Conservation (phyloP, 2,888 invertebrate species). For the Leptinotarsa peninsularis region DNA sequence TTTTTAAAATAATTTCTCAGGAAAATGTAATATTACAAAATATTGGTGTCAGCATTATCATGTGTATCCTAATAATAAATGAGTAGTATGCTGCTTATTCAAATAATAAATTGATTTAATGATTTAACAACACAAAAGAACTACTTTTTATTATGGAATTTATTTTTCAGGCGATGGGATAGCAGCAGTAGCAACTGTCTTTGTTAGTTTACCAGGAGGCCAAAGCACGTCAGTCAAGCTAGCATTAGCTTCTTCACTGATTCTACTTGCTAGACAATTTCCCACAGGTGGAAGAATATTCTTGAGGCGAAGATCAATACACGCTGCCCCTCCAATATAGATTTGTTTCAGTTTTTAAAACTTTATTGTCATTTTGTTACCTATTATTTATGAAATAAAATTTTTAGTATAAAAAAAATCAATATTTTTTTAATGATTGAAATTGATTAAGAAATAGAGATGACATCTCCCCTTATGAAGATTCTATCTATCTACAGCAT, state of each 20-base stretch:
- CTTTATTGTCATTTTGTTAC: conserved; percentile 44
- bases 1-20: too few relatives aligned
- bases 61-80: too few relatives aligned
- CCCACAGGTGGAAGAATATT: conserved; percentile 71
- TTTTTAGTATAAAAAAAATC: neutral
- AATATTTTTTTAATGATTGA: too few relatives aligned
- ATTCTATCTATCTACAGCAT: too few relatives aligned
- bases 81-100: too few relatives aligned
- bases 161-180: conserved; percentile 76
- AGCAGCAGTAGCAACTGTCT: conserved; percentile 92
- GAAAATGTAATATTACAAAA: too few relatives aligned
- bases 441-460: too few relatives aligned
- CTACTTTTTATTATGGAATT: neutral
- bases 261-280: conserved; percentile 75
- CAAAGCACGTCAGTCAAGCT: conserved; percentile 81
- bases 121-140: too few relatives aligned
- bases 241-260: conserved; percentile 84
- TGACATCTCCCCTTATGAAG: too few relatives aligned
- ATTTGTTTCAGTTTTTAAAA: conserved; percentile 40
- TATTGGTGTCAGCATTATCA: too few relatives aligned
- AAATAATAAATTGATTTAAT: too few relatives aligned
- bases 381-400: conserved; percentile 46
- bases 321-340: conserved; percentile 66
- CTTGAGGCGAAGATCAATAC: conserved; percentile 71
- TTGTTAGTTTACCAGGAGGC: conserved; percentile 90